phyloP scores from a whole-genome alignment of 1,140 invertebrate species.

The Plutomurus gul region DNA sequence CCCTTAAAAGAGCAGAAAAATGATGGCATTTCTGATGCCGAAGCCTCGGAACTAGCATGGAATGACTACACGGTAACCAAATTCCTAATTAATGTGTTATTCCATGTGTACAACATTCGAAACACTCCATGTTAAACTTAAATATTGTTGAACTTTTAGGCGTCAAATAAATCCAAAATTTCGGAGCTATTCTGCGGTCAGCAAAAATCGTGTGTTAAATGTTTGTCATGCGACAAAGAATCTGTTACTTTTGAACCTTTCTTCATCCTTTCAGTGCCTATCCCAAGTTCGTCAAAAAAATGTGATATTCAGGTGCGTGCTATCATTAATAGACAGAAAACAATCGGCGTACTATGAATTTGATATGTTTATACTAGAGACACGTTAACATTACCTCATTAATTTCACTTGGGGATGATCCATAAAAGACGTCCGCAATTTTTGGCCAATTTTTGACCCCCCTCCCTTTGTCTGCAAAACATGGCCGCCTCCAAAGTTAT shows the following conservation, averaged over 20 bases:
- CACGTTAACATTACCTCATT: too few species aligned
- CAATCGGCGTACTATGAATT: too few species aligned
- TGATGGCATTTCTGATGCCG: slow-evolving; percentile 58
- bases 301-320: slow-evolving; percentile 14
- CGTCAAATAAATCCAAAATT: slow-evolving; percentile 75
- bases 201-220: slow-evolving; percentile 80
- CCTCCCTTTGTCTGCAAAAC: too few species aligned
- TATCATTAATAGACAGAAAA: too few species aligned
- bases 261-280: slow-evolving; percentile 82
- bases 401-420: too few species aligned
- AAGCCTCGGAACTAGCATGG: slow-evolving; percentile 71
- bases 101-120: neutral
- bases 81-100: neutral
- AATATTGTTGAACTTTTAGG: slow-evolving; percentile 34
- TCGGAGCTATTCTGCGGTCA: slow-evolving; percentile 84
- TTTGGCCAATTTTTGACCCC: too few species aligned
- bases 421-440: too few species aligned
- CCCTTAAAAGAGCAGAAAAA: slow-evolving; percentile 60
- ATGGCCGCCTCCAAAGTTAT: too few species aligned
- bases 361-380: too few species aligned
- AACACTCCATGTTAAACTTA: neutral
- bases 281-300: slow-evolving; percentile 57
- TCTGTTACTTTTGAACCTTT: slow-evolving; percentile 89
- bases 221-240: slow-evolving; percentile 72
- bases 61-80: slow-evolving; percentile 68